Conservation (phyloP, 2,888 invertebrate genomes). For the Aspidapion aeneum region DNA sequence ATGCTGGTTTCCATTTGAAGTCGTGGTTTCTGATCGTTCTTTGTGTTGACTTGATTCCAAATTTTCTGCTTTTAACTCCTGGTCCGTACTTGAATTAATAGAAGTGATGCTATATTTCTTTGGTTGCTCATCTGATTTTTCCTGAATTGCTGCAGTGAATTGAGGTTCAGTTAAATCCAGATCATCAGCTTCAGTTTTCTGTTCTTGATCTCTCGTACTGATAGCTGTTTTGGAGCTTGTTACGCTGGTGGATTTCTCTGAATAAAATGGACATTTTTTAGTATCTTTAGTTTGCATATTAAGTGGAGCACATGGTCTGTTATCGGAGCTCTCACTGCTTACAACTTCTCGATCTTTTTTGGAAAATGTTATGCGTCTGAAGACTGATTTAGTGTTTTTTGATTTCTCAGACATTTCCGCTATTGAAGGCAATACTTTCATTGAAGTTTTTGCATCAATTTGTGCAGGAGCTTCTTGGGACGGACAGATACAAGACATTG, state of each 20-base stretch:
- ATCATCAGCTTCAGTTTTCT: background rate
- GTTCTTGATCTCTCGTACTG: background rate
- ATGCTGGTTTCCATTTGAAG: slow-evolving; percentile 1
- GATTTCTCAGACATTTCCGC: slow-evolving; percentile 34
- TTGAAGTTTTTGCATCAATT: slow-evolving; percentile 31
- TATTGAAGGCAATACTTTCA: slow-evolving; percentile 33
- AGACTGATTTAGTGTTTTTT: slow-evolving; percentile 11
- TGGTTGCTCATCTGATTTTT: background rate
- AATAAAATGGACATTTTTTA: slow-evolving; percentile 17
- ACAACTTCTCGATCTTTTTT: slow-evolving; percentile 10
- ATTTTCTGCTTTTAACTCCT: slow-evolving; percentile 1
- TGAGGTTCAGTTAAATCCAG: background rate
- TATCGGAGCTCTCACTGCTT: slow-evolving; percentile 22
- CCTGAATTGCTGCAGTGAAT: background rate
- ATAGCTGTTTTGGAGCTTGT: slow-evolving; percentile 7
- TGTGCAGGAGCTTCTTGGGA: slow-evolving; percentile 25
- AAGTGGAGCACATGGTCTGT: slow-evolving; percentile 17
- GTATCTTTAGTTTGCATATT: slow-evolving; percentile 17
- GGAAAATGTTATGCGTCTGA: slow-evolving; percentile 22
- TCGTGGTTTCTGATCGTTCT: background rate
- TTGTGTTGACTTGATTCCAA: background rate
- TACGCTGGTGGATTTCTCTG: slow-evolving; percentile 17
- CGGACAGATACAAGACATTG: slow-evolving; percentile 20
- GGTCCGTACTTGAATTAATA: background rate
- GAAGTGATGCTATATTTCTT: background rate